Evolutionary conservation across 1,140 invertebrate genomes (phyloP).

Genomic region (Papilio machaon): DNA sequence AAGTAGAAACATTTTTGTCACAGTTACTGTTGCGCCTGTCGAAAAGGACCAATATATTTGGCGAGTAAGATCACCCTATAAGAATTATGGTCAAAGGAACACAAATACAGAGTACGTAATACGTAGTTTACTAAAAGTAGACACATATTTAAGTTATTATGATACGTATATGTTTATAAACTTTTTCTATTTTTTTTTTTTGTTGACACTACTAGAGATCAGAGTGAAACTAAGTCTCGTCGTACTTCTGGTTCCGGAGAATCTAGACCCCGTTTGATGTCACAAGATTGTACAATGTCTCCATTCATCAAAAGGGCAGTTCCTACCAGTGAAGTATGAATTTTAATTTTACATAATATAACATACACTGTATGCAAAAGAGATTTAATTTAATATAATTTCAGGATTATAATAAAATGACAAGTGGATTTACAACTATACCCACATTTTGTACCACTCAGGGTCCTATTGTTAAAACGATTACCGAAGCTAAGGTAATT

Average conservation of each 20-base stretch:
- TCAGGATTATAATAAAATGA: constrained; percentile 53
- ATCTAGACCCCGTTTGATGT: constrained; percentile 47
- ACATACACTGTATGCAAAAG: background rate
- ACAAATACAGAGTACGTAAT: constrained; percentile 46
- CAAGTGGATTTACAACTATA: constrained; percentile 42
- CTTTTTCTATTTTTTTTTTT: background rate
- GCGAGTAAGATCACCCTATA: constrained; percentile 52
- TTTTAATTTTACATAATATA: constrained; percentile 17
- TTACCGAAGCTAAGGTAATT: constrained; percentile 66
- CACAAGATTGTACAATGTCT: constrained; percentile 44
- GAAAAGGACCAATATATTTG: constrained; percentile 58
- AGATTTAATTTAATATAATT: constrained; percentile 27
- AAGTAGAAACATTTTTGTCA: constrained; percentile 38
- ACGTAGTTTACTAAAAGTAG: background rate
- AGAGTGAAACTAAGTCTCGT: constrained; percentile 41
- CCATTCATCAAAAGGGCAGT: constrained; percentile 39
- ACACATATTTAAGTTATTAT: background rate
- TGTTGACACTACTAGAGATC: background rate
- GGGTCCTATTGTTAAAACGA: constrained; percentile 60
- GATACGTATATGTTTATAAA: background rate
- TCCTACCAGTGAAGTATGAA: constrained; percentile 39
- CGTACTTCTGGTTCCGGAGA: constrained; percentile 60
- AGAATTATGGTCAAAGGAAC: constrained; percentile 46
- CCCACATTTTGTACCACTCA: constrained; percentile 57
- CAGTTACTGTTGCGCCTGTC: constrained; percentile 59